A percentile compares a stretch with the other conserved stretches of the same genome.
Conservation (phyloP, 2,888 invertebrate species). For the Linnaemya vulpina region DNA sequence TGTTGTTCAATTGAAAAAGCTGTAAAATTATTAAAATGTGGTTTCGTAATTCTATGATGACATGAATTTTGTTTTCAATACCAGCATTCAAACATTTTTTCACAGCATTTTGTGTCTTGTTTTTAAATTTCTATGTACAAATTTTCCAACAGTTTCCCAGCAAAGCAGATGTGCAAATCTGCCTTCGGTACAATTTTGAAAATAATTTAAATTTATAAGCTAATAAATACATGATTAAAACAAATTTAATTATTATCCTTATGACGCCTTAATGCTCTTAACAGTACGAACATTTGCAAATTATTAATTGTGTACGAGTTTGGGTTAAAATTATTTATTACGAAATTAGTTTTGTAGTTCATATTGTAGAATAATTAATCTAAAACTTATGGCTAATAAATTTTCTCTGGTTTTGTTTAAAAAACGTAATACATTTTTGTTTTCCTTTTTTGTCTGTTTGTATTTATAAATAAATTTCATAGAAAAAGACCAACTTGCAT, state of each 20-base stretch:
- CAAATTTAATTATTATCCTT: not conserved
- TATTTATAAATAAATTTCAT: constrained; percentile 46
- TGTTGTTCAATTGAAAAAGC: no score
- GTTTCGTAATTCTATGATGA: no score
- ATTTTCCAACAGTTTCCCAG: no score
- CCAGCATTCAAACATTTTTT: no score
- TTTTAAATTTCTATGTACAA: no score
- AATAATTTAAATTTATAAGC: not conserved
- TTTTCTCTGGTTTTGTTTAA: constrained; percentile 15
- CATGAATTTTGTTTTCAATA: no score
- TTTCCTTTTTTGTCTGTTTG: constrained; percentile 14
- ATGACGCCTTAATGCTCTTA: not conserved
- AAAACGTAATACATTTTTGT: constrained; percentile 35
- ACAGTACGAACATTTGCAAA: not conserved
- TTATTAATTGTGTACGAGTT: constrained; percentile 6
- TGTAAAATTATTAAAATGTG: no score
- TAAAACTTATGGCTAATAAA: constrained; percentile 41
- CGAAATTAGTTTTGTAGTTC: constrained; percentile 1
- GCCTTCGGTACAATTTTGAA: no score
- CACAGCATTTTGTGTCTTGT: no score
- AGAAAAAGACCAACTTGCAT: constrained; percentile 54
- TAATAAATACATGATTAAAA: not conserved
- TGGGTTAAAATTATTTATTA: constrained; percentile 14
- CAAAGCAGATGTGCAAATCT: no score
- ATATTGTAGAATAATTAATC: constrained; percentile 28